Evolutionary conservation across 1,140 invertebrate genomes (phyloP).

Genomic region (Ganaspis sp.): DNA sequence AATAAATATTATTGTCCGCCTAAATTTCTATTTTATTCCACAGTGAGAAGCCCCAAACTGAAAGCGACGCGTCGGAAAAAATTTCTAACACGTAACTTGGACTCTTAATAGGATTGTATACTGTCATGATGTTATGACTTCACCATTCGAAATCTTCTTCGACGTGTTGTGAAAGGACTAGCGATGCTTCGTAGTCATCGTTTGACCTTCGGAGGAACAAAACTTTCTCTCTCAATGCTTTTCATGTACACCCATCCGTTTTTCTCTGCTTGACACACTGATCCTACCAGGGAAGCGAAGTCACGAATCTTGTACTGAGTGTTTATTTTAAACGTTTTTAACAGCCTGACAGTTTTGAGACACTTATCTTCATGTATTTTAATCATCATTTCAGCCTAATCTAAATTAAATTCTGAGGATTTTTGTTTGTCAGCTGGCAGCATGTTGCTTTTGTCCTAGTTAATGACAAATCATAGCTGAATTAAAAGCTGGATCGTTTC

Average conservation of each 20-base stretch:
- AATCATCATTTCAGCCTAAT: neutral
- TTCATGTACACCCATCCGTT: neutral
- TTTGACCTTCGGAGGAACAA: neutral
- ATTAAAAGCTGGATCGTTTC: neutral
- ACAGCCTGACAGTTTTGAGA: neutral
- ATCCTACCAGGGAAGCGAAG: neutral
- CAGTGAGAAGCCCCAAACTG: constrained; percentile 29
- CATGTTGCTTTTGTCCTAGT: neutral
- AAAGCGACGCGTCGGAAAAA: constrained; percentile 13
- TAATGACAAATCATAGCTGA: neutral
- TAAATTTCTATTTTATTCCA: too few relatives aligned
- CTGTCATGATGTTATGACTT: neutral
- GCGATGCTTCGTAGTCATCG: neutral
- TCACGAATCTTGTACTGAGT: neutral
- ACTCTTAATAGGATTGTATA: neutral
- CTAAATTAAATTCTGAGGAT: neutral
- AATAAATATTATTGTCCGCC: too few relatives aligned
- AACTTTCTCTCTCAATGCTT: neutral
- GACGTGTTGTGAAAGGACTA: neutral
- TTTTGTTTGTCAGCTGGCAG: neutral
- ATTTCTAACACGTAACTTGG: neutral
- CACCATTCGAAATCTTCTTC: constrained; percentile 21
- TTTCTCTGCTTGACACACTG: neutral
- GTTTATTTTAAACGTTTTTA: neutral
- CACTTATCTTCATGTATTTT: neutral